phyloP scores from a whole-genome alignment of 1,140 invertebrate genomes.

The Mesaphorura yosii region DNA sequence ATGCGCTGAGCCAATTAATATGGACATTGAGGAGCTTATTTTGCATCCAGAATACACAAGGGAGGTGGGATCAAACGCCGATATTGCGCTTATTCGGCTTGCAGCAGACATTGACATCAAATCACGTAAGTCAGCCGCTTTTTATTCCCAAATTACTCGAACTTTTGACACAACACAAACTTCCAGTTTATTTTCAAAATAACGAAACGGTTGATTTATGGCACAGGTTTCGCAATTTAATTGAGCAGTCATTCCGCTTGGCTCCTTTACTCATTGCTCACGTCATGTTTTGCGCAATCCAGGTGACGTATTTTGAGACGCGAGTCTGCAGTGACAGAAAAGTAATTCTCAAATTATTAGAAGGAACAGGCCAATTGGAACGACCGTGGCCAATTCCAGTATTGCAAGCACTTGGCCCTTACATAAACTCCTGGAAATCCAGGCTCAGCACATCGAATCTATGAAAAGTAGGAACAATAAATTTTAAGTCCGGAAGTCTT shows the following conservation, averaged over 20 bases:
- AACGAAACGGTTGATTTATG: too few species aligned
- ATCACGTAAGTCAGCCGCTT: constrained; percentile 22
- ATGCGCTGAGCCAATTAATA: constrained; percentile 9
- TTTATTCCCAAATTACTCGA: too few species aligned
- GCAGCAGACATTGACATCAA: constrained; percentile 17
- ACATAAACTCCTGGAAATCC: constrained; percentile 12
- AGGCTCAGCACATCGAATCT: constrained; percentile 18
- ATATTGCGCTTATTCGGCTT: constrained; percentile 26
- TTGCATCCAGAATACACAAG: constrained; percentile 19
- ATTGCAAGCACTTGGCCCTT: neutral
- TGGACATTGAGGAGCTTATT: constrained; percentile 11
- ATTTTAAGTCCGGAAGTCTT: neutral
- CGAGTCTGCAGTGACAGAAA: too few species aligned
- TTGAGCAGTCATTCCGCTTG: neutral
- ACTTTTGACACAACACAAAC: too few species aligned
- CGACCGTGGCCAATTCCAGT: constrained; percentile 35
- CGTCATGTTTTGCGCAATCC: constrained; percentile 43
- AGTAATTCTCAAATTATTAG: too few species aligned
- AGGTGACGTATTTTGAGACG: constrained; percentile 56
- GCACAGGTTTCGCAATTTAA: too few species aligned
- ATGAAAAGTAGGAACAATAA: neutral
- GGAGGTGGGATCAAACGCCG: constrained; percentile 11
- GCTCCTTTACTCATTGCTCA: neutral
- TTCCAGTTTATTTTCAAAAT: too few species aligned
- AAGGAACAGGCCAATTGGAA: constrained; percentile 62